Percentiles rank a stretch among this genome's conserved stretches.
Evolutionary conservation across 2,113 vertebrate genomes (phyloP).

Genomic region (Vanacampus margaritifer): DNA sequence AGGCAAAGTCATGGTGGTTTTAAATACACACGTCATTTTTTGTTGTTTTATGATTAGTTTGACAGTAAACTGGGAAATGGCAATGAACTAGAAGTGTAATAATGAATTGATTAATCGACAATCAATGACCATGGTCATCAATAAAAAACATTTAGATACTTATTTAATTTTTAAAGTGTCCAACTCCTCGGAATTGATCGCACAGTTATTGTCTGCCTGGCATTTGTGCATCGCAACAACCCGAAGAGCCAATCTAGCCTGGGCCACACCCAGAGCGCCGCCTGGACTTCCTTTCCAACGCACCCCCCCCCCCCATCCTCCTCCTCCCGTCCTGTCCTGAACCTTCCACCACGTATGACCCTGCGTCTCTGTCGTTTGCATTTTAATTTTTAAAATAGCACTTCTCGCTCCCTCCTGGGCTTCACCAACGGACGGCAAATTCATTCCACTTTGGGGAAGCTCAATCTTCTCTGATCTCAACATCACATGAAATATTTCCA

Average conservation of each 20-base stretch:
- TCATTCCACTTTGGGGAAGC: background rate
- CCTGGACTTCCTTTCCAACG: background rate
- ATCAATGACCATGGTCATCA: no score
- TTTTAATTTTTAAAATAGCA: background rate
- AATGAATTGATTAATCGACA: no score
- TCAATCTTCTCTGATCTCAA: background rate
- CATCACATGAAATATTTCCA: background rate
- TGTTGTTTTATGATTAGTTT: no score
- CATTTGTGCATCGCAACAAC: background rate
- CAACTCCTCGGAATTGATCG: no score
- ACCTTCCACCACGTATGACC: background rate
- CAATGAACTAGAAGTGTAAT: no score
- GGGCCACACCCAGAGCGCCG: constrained; percentile 1
- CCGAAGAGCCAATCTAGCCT: background rate
- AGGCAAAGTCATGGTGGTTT: no score
- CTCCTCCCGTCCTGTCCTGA: background rate
- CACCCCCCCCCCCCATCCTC: background rate
- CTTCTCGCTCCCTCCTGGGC: background rate
- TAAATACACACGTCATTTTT: no score
- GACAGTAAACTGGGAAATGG: no score
- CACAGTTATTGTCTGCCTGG: no score
- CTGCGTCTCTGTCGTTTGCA: background rate
- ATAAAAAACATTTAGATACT: no score
- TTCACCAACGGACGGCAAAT: background rate
- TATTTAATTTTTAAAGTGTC: no score